A percentile compares a stretch with the other conserved stretches of the same genome.
Conservation (phyloP, 2,888 invertebrate genomes). For the Lepidochrysops patricia region DNA sequence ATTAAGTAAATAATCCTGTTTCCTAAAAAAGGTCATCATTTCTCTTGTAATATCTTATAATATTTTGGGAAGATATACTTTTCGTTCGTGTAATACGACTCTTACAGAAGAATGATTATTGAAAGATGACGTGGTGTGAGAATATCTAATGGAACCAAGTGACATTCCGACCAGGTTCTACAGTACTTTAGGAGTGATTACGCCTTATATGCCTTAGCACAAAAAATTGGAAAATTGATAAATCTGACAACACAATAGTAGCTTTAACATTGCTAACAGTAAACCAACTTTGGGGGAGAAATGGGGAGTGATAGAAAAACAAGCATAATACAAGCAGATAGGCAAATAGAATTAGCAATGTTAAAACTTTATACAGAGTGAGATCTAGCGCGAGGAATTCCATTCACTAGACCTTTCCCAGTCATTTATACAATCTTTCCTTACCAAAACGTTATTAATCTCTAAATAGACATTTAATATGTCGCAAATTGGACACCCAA, state of each 20-base stretch:
- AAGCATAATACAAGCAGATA: conserved; percentile 29
- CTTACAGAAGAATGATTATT: too few relatives aligned
- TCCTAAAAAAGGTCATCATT: too few relatives aligned
- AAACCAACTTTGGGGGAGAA: conserved; percentile 66
- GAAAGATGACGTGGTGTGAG: too few relatives aligned
- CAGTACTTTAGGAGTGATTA: too few relatives aligned
- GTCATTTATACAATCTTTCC: background rate
- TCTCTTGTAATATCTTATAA: too few relatives aligned
- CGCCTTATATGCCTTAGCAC: conserved; percentile 14
- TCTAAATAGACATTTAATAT: background rate
- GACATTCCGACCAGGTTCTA: too few relatives aligned
- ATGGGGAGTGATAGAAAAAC: conserved; percentile 30
- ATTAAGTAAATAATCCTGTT: too few relatives aligned
- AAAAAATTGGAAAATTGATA: conserved; percentile 19
- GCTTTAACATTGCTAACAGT: conserved; percentile 68
- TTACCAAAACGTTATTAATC: background rate
- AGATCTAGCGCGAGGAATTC: conserved; percentile 4
- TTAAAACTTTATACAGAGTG: conserved; percentile 49
- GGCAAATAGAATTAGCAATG: conserved; percentile 50
- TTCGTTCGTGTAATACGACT: too few relatives aligned
- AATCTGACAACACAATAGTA: conserved; percentile 55
- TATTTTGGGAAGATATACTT: too few relatives aligned
- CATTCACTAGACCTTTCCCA: background rate
- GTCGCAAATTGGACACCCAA: background rate
- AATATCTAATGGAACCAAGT: too few relatives aligned